Evolutionary conservation across 2,888 invertebrate species (phyloP).

Genomic region (Vanessa cardui): DNA sequence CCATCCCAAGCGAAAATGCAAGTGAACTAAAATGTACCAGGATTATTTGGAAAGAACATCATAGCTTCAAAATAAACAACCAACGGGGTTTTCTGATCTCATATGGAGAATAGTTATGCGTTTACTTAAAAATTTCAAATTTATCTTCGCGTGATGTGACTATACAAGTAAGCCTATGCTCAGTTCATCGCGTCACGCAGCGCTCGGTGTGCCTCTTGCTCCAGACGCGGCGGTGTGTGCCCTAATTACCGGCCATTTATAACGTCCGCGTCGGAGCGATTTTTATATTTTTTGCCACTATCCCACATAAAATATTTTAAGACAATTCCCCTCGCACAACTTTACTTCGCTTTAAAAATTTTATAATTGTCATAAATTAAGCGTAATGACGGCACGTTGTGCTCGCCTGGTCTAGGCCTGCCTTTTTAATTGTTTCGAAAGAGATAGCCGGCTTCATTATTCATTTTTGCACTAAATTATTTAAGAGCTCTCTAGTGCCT

Average conservation of each 20-base stretch:
- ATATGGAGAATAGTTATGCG: too few species aligned
- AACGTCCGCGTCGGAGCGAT: slow-evolving; percentile 68
- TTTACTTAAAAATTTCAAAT: too few species aligned
- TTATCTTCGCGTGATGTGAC: too few species aligned
- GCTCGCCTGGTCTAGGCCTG: slow-evolving; percentile 19
- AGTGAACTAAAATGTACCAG: too few species aligned
- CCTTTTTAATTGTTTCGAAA: slow-evolving; percentile 33
- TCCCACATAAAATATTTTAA: slow-evolving; percentile 62
- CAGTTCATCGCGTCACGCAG: background rate
- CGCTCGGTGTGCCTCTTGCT: slow-evolving; percentile 47
- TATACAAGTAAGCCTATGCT: too few species aligned
- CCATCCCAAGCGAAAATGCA: too few species aligned
- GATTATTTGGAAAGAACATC: too few species aligned
- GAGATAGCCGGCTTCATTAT: slow-evolving; percentile 32
- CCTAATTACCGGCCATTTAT: slow-evolving; percentile 78
- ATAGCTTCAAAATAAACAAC: too few species aligned
- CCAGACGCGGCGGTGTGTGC: slow-evolving; percentile 53
- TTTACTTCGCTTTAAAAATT: slow-evolving; percentile 48
- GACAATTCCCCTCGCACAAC: slow-evolving; percentile 56
- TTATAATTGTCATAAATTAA: slow-evolving; percentile 52
- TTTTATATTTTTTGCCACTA: slow-evolving; percentile 67
- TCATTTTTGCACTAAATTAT: slow-evolving; percentile 33
- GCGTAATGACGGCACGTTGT: slow-evolving; percentile 34
- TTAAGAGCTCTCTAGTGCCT: slow-evolving; percentile 14
- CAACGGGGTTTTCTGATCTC: too few species aligned